These are phyloP conservation scores for Microctonus brassicae DNA, from an alignment of 2,888 invertebrate genomes.

Conservation along the genomic window DNA sequence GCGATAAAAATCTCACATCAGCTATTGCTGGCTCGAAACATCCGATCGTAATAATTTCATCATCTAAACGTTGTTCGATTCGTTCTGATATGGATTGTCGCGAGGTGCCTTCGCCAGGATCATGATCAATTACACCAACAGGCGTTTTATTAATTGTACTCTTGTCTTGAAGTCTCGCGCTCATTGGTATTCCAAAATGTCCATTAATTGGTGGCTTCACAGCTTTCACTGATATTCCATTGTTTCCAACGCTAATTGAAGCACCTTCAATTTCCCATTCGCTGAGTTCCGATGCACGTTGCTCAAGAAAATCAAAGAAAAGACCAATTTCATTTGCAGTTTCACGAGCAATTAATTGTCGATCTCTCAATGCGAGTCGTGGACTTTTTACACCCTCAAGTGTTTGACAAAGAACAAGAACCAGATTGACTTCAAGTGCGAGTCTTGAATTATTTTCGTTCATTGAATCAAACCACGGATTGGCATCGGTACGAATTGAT, in stretches of 20 bases:
- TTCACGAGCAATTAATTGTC: slow-evolving; percentile 65
- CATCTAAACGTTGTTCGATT: slow-evolving; percentile 45
- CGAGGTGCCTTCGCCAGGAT: slow-evolving; percentile 32
- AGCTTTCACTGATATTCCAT: slow-evolving; percentile 48
- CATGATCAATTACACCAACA: slow-evolving; percentile 36
- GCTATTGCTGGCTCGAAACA: slow-evolving; percentile 50
- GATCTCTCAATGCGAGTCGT: slow-evolving; percentile 62
- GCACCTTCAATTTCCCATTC: slow-evolving; percentile 51
- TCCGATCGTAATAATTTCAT: slow-evolving; percentile 60
- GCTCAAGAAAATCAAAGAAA: slow-evolving; percentile 66
- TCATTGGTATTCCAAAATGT: slow-evolving; percentile 43
- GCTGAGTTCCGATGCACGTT: slow-evolving; percentile 53
- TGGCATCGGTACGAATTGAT: slow-evolving; percentile 39
- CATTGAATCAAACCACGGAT: slow-evolving; percentile 68
- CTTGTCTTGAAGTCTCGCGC: slow-evolving; percentile 55
- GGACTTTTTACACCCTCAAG: slow-evolving; percentile 65
- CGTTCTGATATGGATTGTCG: slow-evolving; percentile 10
- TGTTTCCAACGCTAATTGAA: slow-evolving; percentile 51
- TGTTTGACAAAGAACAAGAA: slow-evolving; percentile 64
- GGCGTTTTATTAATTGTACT: slow-evolving; percentile 56
- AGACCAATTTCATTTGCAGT: slow-evolving; percentile 66
- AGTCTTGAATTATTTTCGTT: slow-evolving; percentile 65
- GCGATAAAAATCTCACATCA: slow-evolving; percentile 56
- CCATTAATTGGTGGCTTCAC: slow-evolving; percentile 52
- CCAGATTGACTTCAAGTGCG: slow-evolving; percentile 65